phyloP scores from a whole-genome alignment of 92 coral and sea anemone species.

The Heteractis magnifica region DNA sequence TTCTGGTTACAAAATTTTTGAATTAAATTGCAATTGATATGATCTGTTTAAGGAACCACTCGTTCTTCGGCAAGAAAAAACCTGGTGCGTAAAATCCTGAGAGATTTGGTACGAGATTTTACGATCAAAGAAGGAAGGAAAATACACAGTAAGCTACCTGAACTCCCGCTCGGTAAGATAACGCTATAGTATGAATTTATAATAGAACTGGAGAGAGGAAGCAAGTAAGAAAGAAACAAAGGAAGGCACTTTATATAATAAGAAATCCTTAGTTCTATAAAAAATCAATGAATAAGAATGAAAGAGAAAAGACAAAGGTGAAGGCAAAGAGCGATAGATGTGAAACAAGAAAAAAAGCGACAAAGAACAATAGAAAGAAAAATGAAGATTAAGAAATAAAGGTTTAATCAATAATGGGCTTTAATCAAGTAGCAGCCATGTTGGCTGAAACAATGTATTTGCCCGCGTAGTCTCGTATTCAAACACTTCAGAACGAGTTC shows the following conservation, averaged over 20 bases:
- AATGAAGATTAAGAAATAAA: neutral
- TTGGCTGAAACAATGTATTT: too few relatives aligned
- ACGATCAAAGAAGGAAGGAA: conserved; percentile 27
- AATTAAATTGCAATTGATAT: neutral
- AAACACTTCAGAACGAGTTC: too few relatives aligned
- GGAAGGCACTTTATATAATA: too few relatives aligned
- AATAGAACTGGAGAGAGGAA: neutral
- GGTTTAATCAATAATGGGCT: too few relatives aligned
- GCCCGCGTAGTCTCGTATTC: too few relatives aligned
- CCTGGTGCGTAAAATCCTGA: conserved; percentile 34
- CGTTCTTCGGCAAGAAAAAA: conserved; percentile 23
- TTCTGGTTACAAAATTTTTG: neutral
- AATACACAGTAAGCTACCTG: neutral
- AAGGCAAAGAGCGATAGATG: too few relatives aligned
- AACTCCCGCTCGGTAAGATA: neutral
- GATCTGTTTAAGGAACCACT: conserved; percentile 10
- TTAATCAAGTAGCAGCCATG: too few relatives aligned
- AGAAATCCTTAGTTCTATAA: too few relatives aligned
- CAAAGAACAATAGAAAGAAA: neutral
- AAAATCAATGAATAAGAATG: too few relatives aligned
- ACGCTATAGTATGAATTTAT: neutral
- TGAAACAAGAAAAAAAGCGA: neutral
- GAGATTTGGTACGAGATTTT: conserved; percentile 33
- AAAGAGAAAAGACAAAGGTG: too few relatives aligned
- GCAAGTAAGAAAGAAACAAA: neutral